phyloP scores from a whole-genome alignment of 1,140 invertebrate genomes.

The Pseudomyrmex sp. region DNA sequence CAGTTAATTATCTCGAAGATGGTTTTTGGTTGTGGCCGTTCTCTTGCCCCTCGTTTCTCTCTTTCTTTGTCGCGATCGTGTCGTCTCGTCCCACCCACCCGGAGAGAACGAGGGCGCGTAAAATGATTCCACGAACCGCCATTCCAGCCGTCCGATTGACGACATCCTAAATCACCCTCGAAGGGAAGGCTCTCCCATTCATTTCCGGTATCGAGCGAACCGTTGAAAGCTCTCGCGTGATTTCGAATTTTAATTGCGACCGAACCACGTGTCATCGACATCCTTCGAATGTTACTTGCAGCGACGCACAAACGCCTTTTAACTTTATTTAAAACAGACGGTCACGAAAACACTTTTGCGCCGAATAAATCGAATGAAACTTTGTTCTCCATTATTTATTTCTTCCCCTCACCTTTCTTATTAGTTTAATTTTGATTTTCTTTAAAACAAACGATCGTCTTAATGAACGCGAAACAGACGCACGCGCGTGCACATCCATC shows the following conservation, averaged over 20 bases:
- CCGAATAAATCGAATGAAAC: too few species aligned
- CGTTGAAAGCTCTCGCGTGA: not conserved
- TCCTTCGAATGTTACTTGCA: not conserved
- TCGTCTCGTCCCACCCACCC: conserved; percentile 35
- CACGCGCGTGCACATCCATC: conserved; percentile 30
- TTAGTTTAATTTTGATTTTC: not conserved
- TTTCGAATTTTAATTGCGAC: not conserved
- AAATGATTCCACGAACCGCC: conserved; percentile 70
- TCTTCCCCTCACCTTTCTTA: not conserved
- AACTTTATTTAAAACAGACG: too few species aligned
- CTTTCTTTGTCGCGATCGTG: conserved; percentile 24
- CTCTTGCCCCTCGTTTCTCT: not conserved
- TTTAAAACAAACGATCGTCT: not conserved
- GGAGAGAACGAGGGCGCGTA: conserved; percentile 62
- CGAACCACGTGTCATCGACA: not conserved
- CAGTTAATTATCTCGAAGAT: conserved; percentile 75
- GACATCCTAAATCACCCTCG: conserved; percentile 62
- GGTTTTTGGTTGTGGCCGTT: conserved; percentile 32
- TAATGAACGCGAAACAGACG: conserved; percentile 12
- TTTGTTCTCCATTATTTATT: not conserved
- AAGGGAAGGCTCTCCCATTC: not conserved
- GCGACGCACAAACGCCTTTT: not conserved
- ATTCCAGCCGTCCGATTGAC: conserved; percentile 57
- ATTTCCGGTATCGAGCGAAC: conserved; percentile 58
- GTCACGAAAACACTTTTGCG: too few species aligned